A percentile compares a stretch with the other conserved stretches of the same genome.
These are phyloP conservation scores for Enteromius unitaeniatus DNA, from an alignment of 2,797 vertebrate species.

Conservation along the genomic window DNA sequence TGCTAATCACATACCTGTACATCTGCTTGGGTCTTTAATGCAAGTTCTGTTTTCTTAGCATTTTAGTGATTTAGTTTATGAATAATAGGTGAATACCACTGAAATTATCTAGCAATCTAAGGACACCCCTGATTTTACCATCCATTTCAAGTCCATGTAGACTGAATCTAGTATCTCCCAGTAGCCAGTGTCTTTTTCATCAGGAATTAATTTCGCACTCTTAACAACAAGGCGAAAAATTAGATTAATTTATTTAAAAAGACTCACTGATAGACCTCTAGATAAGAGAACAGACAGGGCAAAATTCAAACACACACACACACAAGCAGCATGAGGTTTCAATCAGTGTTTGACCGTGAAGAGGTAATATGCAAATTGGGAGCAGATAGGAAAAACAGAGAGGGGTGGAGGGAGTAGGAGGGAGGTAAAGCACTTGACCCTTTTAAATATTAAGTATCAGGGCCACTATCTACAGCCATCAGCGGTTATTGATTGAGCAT, in stretches of 20 bases:
- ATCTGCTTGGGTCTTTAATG: slow-evolving; percentile 66
- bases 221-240: background rate
- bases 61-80: background rate
- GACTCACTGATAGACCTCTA: background rate
- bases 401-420: slow-evolving; percentile 35
- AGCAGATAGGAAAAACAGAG: slow-evolving; percentile 30
- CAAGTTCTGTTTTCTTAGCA: background rate
- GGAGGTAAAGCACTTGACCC: slow-evolving; percentile 68
- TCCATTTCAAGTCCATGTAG: background rate
- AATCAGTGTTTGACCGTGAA: slow-evolving; percentile 39
- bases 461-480: slow-evolving; percentile 63
- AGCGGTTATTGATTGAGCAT: slow-evolving; percentile 56
- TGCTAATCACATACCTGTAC: slow-evolving; percentile 76
- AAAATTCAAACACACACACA: slow-evolving; percentile 23
- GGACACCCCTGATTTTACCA: background rate
- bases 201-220: background rate
- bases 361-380: slow-evolving; percentile 41
- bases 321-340: slow-evolving; percentile 16
- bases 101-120: slow-evolving; percentile 7
- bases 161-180: background rate
- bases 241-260: background rate
- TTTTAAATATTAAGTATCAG: slow-evolving; percentile 75
- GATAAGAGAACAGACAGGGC: background rate
- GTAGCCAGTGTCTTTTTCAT: background rate
- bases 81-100: background rate